phyloP scores from a whole-genome alignment of 2,888 invertebrate species.

The Trilocha varians region DNA sequence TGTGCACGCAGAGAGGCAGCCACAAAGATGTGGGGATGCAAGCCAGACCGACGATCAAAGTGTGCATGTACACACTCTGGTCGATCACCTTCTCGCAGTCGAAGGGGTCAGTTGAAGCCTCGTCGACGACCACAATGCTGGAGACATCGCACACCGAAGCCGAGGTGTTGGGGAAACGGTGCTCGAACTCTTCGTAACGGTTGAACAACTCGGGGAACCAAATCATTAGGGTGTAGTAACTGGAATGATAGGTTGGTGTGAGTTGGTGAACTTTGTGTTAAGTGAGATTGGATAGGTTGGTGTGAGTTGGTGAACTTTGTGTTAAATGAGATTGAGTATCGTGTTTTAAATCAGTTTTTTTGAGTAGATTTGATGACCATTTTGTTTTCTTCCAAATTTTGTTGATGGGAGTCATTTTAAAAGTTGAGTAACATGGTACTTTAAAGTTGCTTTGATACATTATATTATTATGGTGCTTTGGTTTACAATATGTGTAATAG shows the following conservation, averaged over 20 bases:
- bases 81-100: constrained; percentile 78
- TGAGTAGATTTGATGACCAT: too few species aligned
- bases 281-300: neutral
- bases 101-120: constrained; percentile 57
- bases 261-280: constrained; percentile 1
- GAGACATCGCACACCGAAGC: constrained; percentile 87
- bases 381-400: too few species aligned
- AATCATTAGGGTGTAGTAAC: constrained; percentile 92
- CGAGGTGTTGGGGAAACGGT: constrained; percentile 75
- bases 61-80: constrained; percentile 80
- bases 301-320: neutral
- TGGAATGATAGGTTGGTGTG: constrained; percentile 35
- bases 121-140: constrained; percentile 71
- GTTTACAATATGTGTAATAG: too few species aligned
- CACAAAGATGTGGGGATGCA: constrained; percentile 87
- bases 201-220: constrained; percentile 94
- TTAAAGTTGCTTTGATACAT: too few species aligned
- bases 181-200: constrained; percentile 84
- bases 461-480: too few species aligned
- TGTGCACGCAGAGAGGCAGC: constrained; percentile 84
- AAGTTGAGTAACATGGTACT: too few species aligned
- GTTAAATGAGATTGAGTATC: too few species aligned
- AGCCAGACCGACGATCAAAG: constrained; percentile 84
- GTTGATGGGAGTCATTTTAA: too few species aligned
- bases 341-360: neutral